Percentiles rank a stretch among this genome's conserved stretches.
These are phyloP conservation scores for Leptoclinus maculatus DNA, from an alignment of 2,797 vertebrate genomes.

Conservation along the genomic window DNA sequence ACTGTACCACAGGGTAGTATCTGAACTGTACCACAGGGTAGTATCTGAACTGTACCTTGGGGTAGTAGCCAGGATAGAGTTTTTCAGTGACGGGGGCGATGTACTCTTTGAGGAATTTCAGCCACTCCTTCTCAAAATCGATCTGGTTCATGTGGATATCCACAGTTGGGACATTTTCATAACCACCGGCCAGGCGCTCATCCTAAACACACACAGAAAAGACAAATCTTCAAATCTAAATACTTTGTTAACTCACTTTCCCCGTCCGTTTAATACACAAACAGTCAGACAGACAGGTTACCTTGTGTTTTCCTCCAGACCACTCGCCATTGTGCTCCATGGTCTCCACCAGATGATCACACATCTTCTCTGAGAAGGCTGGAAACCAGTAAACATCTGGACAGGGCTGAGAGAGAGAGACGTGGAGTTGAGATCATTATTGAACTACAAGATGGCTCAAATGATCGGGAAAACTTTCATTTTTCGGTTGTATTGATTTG, in stretches of 20 bases:
- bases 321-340: slow-evolving; percentile 86
- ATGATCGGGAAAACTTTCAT: not conserved
- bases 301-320: slow-evolving; percentile 88
- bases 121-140: slow-evolving; percentile 90
- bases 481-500: not conserved
- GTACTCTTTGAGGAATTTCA: slow-evolving; percentile 89
- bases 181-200: slow-evolving; percentile 87
- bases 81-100: slow-evolving; percentile 88
- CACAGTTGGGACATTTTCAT: slow-evolving; percentile 91
- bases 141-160: slow-evolving; percentile 94
- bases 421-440: not conserved
- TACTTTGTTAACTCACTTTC: not conserved
- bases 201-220: slow-evolving; percentile 77
- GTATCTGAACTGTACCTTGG: slow-evolving; percentile 78
- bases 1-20: slow-evolving; percentile 78
- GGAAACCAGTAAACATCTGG: slow-evolving; percentile 95
- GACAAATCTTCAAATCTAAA: not conserved
- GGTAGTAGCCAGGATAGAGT: slow-evolving; percentile 90
- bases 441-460: not conserved
- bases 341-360: slow-evolving; percentile 89
- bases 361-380: slow-evolving; percentile 88
- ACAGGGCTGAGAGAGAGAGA: slow-evolving; percentile 78
- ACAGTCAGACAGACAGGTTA: slow-evolving; percentile 36
- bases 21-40: not conserved
- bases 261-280: not conserved